phyloP scores from a whole-genome alignment of 2,113 vertebrate species.

The Oryzias melastigma region DNA sequence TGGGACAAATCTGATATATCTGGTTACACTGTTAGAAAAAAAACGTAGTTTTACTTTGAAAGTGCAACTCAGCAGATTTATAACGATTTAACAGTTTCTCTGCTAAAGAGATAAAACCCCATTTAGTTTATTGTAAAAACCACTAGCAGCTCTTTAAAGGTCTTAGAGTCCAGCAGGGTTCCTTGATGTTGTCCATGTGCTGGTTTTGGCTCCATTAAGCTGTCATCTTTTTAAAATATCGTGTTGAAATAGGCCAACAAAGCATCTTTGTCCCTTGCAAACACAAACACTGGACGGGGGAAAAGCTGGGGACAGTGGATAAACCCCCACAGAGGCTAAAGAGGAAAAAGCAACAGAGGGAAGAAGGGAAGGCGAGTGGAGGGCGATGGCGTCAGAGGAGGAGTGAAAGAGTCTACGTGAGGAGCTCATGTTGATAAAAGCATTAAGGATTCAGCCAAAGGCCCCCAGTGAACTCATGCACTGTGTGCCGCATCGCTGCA shows the following conservation, averaged over 20 bases:
- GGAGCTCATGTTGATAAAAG: slow-evolving; percentile 60
- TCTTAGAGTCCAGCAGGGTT: slow-evolving; percentile 19
- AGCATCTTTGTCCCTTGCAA: slow-evolving; percentile 21
- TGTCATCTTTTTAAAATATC: slow-evolving; percentile 29
- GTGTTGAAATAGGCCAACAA: slow-evolving; percentile 11
- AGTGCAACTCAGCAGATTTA: not conserved
- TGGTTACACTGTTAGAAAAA: not conserved
- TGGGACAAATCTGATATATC: not conserved
- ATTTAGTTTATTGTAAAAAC: slow-evolving; percentile 16
- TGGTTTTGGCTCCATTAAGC: slow-evolving; percentile 51
- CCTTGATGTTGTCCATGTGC: slow-evolving; percentile 14
- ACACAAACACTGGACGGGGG: slow-evolving; percentile 40
- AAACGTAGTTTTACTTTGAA: not conserved
- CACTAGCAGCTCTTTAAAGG: slow-evolving; percentile 12
- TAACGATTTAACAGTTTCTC: slow-evolving; percentile 25
- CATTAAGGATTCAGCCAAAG: slow-evolving; percentile 77
- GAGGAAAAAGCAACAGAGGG: slow-evolving; percentile 23
- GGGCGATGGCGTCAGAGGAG: slow-evolving; percentile 50
- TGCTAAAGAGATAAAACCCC: not conserved
- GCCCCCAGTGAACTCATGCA: slow-evolving; percentile 60
- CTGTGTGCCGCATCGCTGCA: slow-evolving; percentile 9
- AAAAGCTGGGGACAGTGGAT: slow-evolving; percentile 31
- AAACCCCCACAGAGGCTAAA: not conserved
- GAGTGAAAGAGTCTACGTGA: slow-evolving; percentile 56
- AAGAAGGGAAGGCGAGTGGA: slow-evolving; percentile 32